Evolutionary conservation across 2,797 vertebrate species (phyloP).

Genomic region (Spheniscus humboldti): DNA sequence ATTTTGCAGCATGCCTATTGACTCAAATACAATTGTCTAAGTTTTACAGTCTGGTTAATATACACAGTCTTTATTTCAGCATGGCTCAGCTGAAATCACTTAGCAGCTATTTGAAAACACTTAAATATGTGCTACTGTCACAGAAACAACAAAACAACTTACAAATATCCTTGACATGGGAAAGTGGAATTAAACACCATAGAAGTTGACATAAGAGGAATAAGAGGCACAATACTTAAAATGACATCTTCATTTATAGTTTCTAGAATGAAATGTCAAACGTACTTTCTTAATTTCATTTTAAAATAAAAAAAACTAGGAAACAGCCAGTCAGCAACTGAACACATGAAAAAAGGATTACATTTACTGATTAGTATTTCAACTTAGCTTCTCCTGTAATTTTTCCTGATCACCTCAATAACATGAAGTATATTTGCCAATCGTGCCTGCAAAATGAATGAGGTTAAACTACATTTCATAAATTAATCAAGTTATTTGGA

Average conservation of each 20-base stretch:
- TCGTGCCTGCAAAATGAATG: conserved; percentile 41
- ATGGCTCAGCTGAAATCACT: background rate
- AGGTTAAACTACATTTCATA: conserved; percentile 42
- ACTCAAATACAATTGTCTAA: background rate
- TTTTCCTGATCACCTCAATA: conserved; percentile 31
- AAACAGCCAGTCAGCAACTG: background rate
- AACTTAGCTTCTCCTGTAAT: conserved; percentile 30
- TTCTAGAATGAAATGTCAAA: background rate
- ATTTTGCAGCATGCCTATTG: background rate
- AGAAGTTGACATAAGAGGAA: background rate
- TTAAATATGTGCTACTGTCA: background rate
- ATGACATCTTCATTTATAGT: background rate
- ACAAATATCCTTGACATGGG: background rate
- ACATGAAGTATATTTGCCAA: conserved; percentile 35
- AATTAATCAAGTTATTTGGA: conserved; percentile 5
- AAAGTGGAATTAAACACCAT: background rate
- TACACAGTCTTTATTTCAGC: background rate
- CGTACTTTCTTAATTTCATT: background rate
- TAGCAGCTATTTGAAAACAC: background rate
- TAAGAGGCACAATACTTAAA: background rate
- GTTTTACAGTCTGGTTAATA: background rate
- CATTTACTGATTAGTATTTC: conserved; percentile 38
- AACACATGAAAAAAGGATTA: background rate
- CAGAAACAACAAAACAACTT: background rate
- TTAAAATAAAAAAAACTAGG: background rate